Conservation (phyloP, 2,888 invertebrate species). For the Seira sanloemensis region DNA sequence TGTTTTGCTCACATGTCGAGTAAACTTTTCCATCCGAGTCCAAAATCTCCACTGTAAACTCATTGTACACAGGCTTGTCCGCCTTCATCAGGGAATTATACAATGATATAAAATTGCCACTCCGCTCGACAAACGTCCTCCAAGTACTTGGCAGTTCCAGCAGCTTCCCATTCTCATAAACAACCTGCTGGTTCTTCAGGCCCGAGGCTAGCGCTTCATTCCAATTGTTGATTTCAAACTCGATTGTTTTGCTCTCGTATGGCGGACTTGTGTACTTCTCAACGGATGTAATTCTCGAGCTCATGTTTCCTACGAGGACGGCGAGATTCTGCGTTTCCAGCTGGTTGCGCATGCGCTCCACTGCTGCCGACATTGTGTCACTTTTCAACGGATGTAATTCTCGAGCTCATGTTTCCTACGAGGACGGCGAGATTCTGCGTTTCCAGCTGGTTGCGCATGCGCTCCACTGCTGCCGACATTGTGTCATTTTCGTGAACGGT, state of each 20-base stretch:
- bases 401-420: conserved; percentile 51
- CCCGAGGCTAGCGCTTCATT: conserved; percentile 52
- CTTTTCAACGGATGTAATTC: conserved; percentile 60
- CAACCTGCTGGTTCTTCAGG: conserved; percentile 58
- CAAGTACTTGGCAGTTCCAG: conserved; percentile 58
- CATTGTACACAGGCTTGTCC: conserved; percentile 56
- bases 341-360: conserved; percentile 57
- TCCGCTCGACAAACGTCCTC: conserved; percentile 65
- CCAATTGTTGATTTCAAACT: conserved; percentile 65
- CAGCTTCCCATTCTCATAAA: conserved; percentile 61
- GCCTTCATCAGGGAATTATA: conserved; percentile 60
- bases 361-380: conserved; percentile 48
- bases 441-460: conserved; percentile 56
- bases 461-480: conserved; percentile 44
- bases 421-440: conserved; percentile 43
- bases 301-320: conserved; percentile 50
- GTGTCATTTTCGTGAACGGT: conserved; percentile 62
- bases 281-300: conserved; percentile 39
- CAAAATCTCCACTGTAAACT: conserved; percentile 60
- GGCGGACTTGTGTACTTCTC: conserved; percentile 67
- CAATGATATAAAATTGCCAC: conserved; percentile 57
- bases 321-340: conserved; percentile 52
- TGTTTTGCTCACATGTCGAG: conserved; percentile 56
- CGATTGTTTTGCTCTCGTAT: conserved; percentile 62
- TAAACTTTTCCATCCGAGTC: conserved; percentile 62